phyloP scores from a whole-genome alignment of 2,797 vertebrate genomes.

The Chelmon rostratus region DNA sequence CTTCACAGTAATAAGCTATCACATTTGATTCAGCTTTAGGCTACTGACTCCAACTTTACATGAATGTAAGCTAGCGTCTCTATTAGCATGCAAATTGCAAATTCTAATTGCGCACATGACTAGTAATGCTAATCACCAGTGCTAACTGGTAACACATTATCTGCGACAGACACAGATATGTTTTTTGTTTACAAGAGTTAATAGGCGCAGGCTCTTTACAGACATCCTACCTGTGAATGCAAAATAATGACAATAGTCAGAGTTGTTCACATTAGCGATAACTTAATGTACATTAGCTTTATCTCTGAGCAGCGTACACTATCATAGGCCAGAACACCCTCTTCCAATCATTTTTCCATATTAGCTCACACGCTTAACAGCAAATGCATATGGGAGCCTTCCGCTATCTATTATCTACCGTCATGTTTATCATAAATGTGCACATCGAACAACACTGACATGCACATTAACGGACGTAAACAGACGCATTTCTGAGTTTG shows the following conservation, averaged over 20 bases:
- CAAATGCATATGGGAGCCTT: neutral
- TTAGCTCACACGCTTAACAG: neutral
- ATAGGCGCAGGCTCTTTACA: too few species aligned
- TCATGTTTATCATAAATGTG: neutral
- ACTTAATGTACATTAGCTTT: neutral
- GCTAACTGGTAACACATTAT: neutral
- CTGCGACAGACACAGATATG: neutral
- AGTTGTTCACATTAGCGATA: neutral
- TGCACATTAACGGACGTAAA: neutral
- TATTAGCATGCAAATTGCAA: too few species aligned
- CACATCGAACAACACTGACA: neutral
- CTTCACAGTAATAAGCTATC: too few species aligned
- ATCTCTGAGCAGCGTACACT: neutral
- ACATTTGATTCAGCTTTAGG: too few species aligned
- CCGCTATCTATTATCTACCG: neutral
- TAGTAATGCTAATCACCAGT: too few species aligned
- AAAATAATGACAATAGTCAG: neutral
- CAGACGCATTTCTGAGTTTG: conserved; percentile 1
- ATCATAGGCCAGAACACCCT: neutral
- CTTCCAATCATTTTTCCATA: too few species aligned
- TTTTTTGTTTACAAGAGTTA: too few species aligned
- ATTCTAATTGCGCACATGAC: too few species aligned
- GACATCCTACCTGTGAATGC: too few species aligned
- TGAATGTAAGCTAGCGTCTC: too few species aligned
- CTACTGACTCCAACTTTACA: too few species aligned